A percentile compares a stretch with the other conserved stretches of the same genome.
phyloP scores from a whole-genome alignment of 2,888 invertebrate genomes.

The Antheraea assamensis region DNA sequence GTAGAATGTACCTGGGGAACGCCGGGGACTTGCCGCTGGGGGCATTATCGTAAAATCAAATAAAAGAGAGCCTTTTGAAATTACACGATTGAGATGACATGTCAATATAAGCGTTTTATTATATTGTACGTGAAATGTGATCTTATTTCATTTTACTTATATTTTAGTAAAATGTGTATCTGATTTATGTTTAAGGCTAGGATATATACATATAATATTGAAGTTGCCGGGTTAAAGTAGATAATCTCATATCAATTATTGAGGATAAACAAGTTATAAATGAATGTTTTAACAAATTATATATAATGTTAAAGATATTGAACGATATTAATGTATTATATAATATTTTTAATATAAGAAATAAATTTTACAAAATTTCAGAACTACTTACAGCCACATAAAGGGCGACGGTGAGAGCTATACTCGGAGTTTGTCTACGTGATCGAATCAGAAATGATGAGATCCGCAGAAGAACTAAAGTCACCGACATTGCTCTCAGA shows the following conservation, averaged over 20 bases:
- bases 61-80: conserved; percentile 64
- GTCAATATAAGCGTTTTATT: conserved; percentile 37
- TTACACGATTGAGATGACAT: conserved; percentile 62
- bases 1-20: conserved; percentile 68
- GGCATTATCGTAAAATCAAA: conserved; percentile 75
- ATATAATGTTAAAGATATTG: neutral
- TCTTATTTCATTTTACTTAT: conserved; percentile 4
- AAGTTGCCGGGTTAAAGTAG: neutral
- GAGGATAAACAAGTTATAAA: neutral
- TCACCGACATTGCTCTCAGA: too few relatives aligned
- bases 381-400: too few relatives aligned
- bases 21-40: conserved; percentile 49
- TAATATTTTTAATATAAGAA: too few relatives aligned
- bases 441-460: too few relatives aligned
- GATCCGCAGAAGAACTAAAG: too few relatives aligned
- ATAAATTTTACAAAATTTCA: too few relatives aligned
- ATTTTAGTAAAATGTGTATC: neutral
- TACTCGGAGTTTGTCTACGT: too few relatives aligned
- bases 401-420: too few relatives aligned
- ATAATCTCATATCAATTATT: neutral
- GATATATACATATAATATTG: neutral
- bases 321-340: too few relatives aligned
- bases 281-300: neutral
- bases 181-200: neutral
- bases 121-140: conserved; percentile 5